Evolutionary conservation across 2,113 vertebrate species (phyloP), one percentile per base, ranked within the genome.

Genomic region (Colossoma macropomum): DNA sequence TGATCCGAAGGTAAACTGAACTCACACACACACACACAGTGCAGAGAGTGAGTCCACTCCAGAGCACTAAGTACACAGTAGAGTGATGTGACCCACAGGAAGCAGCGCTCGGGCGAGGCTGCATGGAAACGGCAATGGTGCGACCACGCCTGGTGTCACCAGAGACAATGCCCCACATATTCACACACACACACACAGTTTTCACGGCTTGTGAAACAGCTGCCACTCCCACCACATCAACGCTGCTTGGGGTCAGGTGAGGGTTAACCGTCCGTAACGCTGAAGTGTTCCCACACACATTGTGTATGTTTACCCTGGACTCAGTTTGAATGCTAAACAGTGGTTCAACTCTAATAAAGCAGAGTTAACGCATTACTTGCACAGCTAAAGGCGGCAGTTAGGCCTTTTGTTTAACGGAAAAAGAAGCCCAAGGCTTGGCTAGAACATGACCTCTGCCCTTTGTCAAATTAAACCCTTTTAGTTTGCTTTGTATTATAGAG

Each of bases 41-140:
- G 23, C 73, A 77, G 25, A 68, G 15, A 8, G 9, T 30, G 12
- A 4, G 16, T 54, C 34, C 59, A 75, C 56, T 17, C 16, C 13
- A 52, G 13, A 71, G 45, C 17, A 91, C 91, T 86, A 88, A 84
- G 91, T 92, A 89, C 73, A 92, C 90, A 91, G 41, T 15, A 25
- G 25, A 77, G 60, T 66, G 25, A 38, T 50, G 56, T 17, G 71
- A 81, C 70, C 73, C n/a, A 82, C 73, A 82, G 81, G 73, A 76
- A 76, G 52, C 72, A 75, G 45, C 45, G 27, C 1, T 19, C 59
- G 63, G 81, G 73, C 56, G 81, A 69, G 81, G 73, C 52, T 19
- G 16, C 32, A 34, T 69, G 63, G 52, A 75, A 82, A 70, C 60
- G 19, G 50, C 56, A 72, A 54, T 70, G 72, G 70, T 74, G 70